Evolutionary conservation across 2,888 invertebrate genomes (phyloP).

Genomic region (Chouioia cunea): DNA sequence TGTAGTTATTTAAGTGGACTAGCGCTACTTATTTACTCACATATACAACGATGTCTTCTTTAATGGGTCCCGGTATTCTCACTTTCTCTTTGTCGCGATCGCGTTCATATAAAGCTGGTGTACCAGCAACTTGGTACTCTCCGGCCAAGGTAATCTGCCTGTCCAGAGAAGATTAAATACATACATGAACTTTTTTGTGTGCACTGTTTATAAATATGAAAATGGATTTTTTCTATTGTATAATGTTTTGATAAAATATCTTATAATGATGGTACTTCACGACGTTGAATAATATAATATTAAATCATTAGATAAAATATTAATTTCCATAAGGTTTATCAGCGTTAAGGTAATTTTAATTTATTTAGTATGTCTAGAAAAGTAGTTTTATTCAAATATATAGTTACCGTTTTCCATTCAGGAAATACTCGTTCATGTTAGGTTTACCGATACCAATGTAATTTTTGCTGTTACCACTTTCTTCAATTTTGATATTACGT

Average conservation of each 20-base stretch:
- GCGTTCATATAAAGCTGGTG: conserved; percentile 69
- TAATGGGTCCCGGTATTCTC: conserved; percentile 74
- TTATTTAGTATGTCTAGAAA: background rate
- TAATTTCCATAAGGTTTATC: no score
- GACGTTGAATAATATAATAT: no score
- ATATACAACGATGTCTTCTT: conserved; percentile 73
- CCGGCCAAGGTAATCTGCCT: conserved; percentile 68
- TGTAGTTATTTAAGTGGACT: no score
- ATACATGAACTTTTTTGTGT: conserved; percentile 22
- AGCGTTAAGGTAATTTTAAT: background rate
- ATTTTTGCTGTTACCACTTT: conserved; percentile 67
- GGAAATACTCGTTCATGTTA: conserved; percentile 70
- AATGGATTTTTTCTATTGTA: conserved; percentile 14
- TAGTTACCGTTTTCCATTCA: conserved; percentile 76
- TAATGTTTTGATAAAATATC: no score
- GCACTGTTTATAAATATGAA: conserved; percentile 3
- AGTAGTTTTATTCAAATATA: conserved; percentile 40
- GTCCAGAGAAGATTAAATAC: conserved; percentile 50
- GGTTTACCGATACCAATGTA: conserved; percentile 72
- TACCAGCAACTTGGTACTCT: conserved; percentile 69
- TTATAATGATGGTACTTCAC: no score
- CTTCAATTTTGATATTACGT: conserved; percentile 74
- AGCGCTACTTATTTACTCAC: conserved; percentile 66
- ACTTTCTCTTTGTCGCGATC: conserved; percentile 72
- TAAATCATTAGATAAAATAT: no score